Evolutionary conservation across 2,797 vertebrate species (phyloP).

Genomic region (Pterois miles): DNA sequence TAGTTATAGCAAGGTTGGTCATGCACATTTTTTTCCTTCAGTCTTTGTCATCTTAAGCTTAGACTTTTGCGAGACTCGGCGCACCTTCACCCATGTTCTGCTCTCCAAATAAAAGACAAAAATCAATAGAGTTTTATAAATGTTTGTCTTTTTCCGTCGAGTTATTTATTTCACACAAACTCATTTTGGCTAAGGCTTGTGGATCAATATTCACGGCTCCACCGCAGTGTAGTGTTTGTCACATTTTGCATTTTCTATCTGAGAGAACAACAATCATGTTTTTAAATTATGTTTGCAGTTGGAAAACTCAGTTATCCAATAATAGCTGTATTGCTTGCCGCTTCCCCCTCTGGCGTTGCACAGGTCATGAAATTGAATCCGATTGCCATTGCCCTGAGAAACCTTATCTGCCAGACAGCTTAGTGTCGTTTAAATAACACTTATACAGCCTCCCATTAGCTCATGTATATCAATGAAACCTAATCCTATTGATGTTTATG

Average conservation of each 20-base stretch:
- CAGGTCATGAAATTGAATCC: slow-evolving; percentile 74
- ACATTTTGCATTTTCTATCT: slow-evolving; percentile 55
- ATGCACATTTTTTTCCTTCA: slow-evolving; percentile 26
- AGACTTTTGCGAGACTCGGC: slow-evolving; percentile 38
- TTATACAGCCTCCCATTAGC: slow-evolving; percentile 71
- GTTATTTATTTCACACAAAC: slow-evolving; percentile 58
- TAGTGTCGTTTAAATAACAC: slow-evolving; percentile 80
- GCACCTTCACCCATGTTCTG: slow-evolving; percentile 39
- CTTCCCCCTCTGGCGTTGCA: slow-evolving; percentile 45
- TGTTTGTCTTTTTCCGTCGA: slow-evolving; percentile 45
- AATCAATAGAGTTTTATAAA: slow-evolving; percentile 59
- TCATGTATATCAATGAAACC: slow-evolving; percentile 84
- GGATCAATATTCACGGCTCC: slow-evolving; percentile 61
- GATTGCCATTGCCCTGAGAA: slow-evolving; percentile 61
- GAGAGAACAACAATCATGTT: slow-evolving; percentile 53
- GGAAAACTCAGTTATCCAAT: slow-evolving; percentile 49
- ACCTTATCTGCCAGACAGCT: slow-evolving; percentile 80
- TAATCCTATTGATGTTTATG: slow-evolving; percentile 84
- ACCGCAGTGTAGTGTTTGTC: slow-evolving; percentile 50
- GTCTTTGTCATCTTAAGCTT: slow-evolving; percentile 48
- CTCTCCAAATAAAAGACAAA: slow-evolving; percentile 50
- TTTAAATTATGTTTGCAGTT: slow-evolving; percentile 63
- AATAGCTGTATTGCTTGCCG: slow-evolving; percentile 43
- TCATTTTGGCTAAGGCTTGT: slow-evolving; percentile 35
- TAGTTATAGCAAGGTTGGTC: slow-evolving; percentile 59